phyloP scores from a whole-genome alignment of 2,888 invertebrate species.

The Emmelina monodactyla region DNA sequence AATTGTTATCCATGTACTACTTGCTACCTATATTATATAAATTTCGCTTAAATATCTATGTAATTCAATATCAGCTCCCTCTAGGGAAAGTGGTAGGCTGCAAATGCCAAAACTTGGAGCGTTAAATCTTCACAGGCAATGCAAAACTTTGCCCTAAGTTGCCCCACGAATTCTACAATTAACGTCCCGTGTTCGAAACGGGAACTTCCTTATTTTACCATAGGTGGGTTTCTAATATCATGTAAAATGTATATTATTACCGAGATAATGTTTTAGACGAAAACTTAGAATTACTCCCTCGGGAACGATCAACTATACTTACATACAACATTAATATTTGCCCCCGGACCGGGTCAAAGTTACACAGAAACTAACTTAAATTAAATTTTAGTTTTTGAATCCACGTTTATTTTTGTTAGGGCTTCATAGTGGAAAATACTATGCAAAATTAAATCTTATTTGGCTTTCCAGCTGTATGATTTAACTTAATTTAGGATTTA shows the following conservation, averaged over 20 bases:
- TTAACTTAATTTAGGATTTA: too few relatives aligned
- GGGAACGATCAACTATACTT: conserved; percentile 43
- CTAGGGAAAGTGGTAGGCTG: too few relatives aligned
- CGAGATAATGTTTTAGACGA: conserved; percentile 25
- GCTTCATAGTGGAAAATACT: too few relatives aligned
- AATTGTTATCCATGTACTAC: too few relatives aligned
- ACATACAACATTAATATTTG: conserved; percentile 38
- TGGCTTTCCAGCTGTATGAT: too few relatives aligned
- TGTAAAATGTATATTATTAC: conserved; percentile 40
- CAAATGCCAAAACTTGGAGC: too few relatives aligned
- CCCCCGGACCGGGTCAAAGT: conserved; percentile 31
- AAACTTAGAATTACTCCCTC: conserved; percentile 37
- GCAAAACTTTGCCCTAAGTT: conserved; percentile 29
- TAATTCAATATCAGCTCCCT: too few relatives aligned
- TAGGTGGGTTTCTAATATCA: conserved; percentile 45
- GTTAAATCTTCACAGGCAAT: conserved; percentile 14
- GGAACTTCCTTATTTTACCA: conserved; percentile 41
- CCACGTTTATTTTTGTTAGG: too few relatives aligned
- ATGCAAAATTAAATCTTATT: too few relatives aligned
- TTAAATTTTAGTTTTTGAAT: conserved; percentile 28
- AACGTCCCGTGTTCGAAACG: conserved; percentile 31
- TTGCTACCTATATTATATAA: too few relatives aligned
- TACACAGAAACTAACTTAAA: conserved; percentile 32
- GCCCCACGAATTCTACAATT: conserved; percentile 47
- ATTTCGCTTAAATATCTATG: too few relatives aligned